Conservation (phyloP, 2,888 invertebrate genomes). For the Polymixis flavicincta region DNA sequence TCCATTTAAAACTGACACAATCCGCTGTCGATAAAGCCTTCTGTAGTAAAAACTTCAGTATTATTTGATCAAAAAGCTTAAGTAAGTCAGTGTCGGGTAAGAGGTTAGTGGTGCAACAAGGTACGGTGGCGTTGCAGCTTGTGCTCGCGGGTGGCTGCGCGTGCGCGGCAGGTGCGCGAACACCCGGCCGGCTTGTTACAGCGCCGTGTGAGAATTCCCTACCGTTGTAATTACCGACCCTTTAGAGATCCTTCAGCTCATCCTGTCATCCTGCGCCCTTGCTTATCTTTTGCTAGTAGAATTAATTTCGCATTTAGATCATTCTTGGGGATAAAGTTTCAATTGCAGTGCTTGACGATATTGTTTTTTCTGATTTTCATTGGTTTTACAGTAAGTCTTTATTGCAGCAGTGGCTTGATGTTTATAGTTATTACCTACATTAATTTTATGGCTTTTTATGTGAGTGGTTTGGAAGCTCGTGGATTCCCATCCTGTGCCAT, state of each 20-base stretch:
- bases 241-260: conserved; percentile 69
- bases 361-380: neutral
- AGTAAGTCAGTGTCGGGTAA: conserved; percentile 50
- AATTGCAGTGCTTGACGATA: neutral
- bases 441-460: neutral
- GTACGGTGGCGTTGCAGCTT: conserved; percentile 61
- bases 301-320: conserved; percentile 28
- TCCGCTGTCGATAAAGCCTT: neutral
- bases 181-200: conserved; percentile 84
- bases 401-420: neutral
- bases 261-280: conserved; percentile 19
- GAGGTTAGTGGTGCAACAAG: conserved; percentile 62
- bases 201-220: conserved; percentile 78
- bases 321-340: conserved; percentile 15
- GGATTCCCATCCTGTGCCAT: neutral
- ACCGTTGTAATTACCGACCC: conserved; percentile 80
- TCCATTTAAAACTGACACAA: neutral
- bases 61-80: conserved; percentile 39
- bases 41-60: neutral
- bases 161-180: conserved; percentile 84
- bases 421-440: too few relatives aligned
- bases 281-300: conserved; percentile 38
- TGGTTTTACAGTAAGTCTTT: neutral
- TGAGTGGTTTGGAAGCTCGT: neutral
- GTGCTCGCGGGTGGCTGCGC: conserved; percentile 65